Evolutionary conservation across 2,888 invertebrate species (phyloP).

Genomic region (Melolontha melolontha): DNA sequence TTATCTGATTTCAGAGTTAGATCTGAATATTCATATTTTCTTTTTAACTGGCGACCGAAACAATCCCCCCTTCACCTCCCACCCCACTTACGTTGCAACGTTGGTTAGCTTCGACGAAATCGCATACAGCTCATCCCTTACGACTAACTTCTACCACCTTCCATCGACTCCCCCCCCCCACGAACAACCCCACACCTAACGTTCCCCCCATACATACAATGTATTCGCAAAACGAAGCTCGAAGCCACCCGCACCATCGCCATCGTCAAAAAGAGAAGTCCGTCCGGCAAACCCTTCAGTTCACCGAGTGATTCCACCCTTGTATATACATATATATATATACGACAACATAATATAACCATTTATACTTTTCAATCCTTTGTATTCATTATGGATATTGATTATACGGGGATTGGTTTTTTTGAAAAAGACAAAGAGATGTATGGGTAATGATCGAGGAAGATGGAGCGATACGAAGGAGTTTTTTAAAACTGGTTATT

Average conservation of each 20-base stretch:
- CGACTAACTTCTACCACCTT: not conserved
- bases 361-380: slow-evolving; percentile 44
- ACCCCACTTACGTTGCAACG: slow-evolving; percentile 32
- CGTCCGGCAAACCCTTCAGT: slow-evolving; percentile 17
- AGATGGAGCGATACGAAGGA: slow-evolving; percentile 16
- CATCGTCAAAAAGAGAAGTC: not conserved
- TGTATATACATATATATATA: slow-evolving; percentile 10
- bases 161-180: not conserved
- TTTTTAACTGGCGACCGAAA: slow-evolving; percentile 28
- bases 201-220: too few species aligned
- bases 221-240: too few species aligned
- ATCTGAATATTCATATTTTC: slow-evolving; percentile 50
- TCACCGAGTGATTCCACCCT: slow-evolving; percentile 2
- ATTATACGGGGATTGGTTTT: slow-evolving; percentile 38
- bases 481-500: too few species aligned
- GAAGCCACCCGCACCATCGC: too few species aligned
- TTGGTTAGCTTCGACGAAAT: too few species aligned
- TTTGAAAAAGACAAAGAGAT: slow-evolving; percentile 12
- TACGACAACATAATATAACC: slow-evolving; percentile 41
- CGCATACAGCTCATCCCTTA: not conserved
- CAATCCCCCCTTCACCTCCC: not conserved
- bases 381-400: slow-evolving; percentile 43
- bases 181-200: slow-evolving; percentile 3
- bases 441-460: not conserved
- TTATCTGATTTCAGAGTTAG: slow-evolving; percentile 50